phyloP scores from a whole-genome alignment of 2,888 invertebrate species.

The Exephanes ischioxanthus region DNA sequence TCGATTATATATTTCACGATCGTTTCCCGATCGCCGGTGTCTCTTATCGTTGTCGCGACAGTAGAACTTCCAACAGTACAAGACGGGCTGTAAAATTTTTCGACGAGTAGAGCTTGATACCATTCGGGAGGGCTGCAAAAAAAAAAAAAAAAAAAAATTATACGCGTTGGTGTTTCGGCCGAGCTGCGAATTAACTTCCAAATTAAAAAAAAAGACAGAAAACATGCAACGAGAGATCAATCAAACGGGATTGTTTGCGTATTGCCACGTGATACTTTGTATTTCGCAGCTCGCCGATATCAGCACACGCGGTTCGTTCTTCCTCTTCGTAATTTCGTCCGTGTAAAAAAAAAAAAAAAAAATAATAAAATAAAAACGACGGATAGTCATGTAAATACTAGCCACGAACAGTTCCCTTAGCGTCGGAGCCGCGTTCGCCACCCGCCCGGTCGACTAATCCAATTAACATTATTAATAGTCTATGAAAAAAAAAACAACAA shows the following conservation, averaged over 20 bases:
- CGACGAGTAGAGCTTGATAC: background rate
- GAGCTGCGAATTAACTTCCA: slow-evolving; percentile 49
- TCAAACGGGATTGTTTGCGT: slow-evolving; percentile 21
- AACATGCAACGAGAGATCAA: background rate
- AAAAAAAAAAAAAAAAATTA: background rate
- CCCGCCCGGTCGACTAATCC: slow-evolving; percentile 24
- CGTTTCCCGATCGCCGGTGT: background rate
- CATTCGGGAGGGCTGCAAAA: background rate
- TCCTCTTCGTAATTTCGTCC: slow-evolving; percentile 58
- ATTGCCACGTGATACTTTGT: background rate
- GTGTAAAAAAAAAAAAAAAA: slow-evolving; percentile 8
- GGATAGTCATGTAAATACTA: slow-evolving; percentile 62
- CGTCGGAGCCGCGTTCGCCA: slow-evolving; percentile 19
- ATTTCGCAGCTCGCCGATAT: slow-evolving; percentile 29
- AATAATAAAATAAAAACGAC: slow-evolving; percentile 25
- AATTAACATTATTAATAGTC: slow-evolving; percentile 12
- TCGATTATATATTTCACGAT: slow-evolving; percentile 34
- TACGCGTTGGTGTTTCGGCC: slow-evolving; percentile 49
- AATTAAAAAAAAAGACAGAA: slow-evolving; percentile 4
- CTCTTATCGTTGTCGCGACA: slow-evolving; percentile 3
- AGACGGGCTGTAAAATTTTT: slow-evolving; percentile 27
- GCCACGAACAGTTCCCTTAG: slow-evolving; percentile 57
- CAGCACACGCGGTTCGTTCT: slow-evolving; percentile 65
- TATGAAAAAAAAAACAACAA: slow-evolving; percentile 35
- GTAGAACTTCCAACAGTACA: slow-evolving; percentile 25